Base-by-base conservation (phyloP, 2,797 vertebrate genomes). In the Ficedula albicollis region DNA sequence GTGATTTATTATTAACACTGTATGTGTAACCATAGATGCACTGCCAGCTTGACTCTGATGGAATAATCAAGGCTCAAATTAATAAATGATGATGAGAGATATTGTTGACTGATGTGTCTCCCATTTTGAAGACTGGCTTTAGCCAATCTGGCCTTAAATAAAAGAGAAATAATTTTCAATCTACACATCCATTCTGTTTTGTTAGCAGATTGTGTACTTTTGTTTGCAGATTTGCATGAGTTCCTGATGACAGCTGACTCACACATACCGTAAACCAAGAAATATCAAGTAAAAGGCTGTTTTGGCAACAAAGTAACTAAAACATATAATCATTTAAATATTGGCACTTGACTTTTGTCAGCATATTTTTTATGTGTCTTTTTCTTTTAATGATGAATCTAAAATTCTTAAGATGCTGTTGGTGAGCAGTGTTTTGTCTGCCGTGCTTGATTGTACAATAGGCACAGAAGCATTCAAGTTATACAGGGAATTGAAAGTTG, bases 231-330 rank as follows among this genome's bases (percentile, higher is more conserved):
- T 59, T 87, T 22, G 10, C 78, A 74, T 87, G 84, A 84, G 46
- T 82, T 94, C 67, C 72, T 76, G 94, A 93, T 86, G 95, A 90
- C 91, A 95, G 87, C 93, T 97, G 91, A 96, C 87, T 96, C 80
- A 87, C 85, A 90, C 77, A 51, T 72, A 73, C 56, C 80, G 29
- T 94, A 90, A 89, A 95, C 54, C 62, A 93, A 97, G 76, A 92
- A 94, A 92, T 84, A 93, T 84, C 75, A 90, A 86, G 83, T 80
- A 72, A 89, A 94, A 89, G 55, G 11, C 32, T 80, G 34, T 59
- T 88, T 52, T 92, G 78, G 25, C 88, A 95, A 52, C 36, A 84
- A 90, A 90, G 34, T 64, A 91, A 82, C 69, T 68, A 84, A 94
- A 95, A 92, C 44, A 84, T 77, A 56, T 13, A 73, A 64, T 67